Conservation (phyloP, 2,113 vertebrate genomes). For the Phycodurus eques region DNA sequence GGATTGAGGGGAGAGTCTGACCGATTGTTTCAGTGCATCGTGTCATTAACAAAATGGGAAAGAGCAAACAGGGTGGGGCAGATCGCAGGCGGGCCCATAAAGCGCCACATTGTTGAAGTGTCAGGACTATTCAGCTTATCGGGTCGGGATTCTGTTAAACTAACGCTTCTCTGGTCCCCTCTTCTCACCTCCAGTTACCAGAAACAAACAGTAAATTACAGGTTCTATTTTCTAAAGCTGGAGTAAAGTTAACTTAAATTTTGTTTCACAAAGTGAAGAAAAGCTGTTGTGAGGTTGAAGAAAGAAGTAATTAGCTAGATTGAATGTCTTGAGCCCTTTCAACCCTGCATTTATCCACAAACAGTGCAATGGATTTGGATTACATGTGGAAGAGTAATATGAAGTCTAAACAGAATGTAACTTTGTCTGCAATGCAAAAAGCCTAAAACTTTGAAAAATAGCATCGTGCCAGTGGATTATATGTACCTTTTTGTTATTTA, state of each 20-base stretch:
- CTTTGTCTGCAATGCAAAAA: no score
- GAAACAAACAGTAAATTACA: not conserved
- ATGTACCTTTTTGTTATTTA: no score
- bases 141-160: constrained; percentile 81
- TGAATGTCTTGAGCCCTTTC: constrained; percentile 1
- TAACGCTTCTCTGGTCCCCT: constrained; percentile 80
- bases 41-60: constrained; percentile 84
- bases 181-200: constrained; percentile 50
- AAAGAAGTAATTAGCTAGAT: not conserved
- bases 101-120: constrained; percentile 83
- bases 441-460: no score
- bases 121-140: constrained; percentile 85
- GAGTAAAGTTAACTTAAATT: constrained; percentile 11
- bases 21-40: constrained; percentile 91
- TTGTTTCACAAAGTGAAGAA: not conserved
- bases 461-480: no score
- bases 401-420: no score
- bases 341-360: constrained; percentile 4
- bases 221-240: constrained; percentile 4
- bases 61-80: constrained; percentile 82
- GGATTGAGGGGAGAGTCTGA: constrained; percentile 85
- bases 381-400: not conserved
- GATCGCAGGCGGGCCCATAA: constrained; percentile 61
- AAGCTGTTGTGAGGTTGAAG: constrained; percentile 4
- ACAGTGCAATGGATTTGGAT: not conserved